Percentiles rank a stretch among this genome's conserved stretches.
Conservation (phyloP, 1,140 invertebrate genomes). For the Plectus sambesii region DNA sequence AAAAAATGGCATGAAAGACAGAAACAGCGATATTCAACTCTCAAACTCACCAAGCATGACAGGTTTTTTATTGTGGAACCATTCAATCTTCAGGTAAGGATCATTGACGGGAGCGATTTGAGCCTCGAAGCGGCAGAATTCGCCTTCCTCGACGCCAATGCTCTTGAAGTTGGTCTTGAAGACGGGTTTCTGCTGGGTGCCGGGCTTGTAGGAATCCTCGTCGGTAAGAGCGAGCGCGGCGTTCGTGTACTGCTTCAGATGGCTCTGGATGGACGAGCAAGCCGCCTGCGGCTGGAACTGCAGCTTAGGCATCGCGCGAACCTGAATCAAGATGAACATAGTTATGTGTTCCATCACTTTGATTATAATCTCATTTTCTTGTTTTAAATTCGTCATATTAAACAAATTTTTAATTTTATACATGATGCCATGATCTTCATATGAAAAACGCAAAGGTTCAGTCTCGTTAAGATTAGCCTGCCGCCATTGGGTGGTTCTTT, state of each 20-base stretch:
- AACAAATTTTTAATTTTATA: no score
- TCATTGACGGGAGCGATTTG: conserved; percentile 77
- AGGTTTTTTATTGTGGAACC: conserved; percentile 88
- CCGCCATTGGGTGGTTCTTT: no score
- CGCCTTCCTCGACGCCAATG: conserved; percentile 66
- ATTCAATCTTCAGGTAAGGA: conserved; percentile 89
- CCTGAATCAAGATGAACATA: no score
- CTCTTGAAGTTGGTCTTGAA: conserved; percentile 39
- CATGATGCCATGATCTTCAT: no score
- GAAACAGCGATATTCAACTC: not conserved
- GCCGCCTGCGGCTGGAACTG: conserved; percentile 39
- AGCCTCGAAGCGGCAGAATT: conserved; percentile 88
- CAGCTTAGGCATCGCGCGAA: conserved; percentile 27
- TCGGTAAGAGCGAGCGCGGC: conserved; percentile 29
- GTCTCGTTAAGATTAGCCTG: no score
- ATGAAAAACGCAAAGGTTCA: no score
- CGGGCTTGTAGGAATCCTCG: conserved; percentile 38
- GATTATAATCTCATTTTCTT: no score
- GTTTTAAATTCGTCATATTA: no score
- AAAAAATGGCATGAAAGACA: conserved; percentile 12
- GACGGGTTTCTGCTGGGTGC: conserved; percentile 29
- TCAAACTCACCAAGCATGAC: conserved; percentile 67
- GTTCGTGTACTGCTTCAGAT: conserved; percentile 38
- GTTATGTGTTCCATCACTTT: no score
- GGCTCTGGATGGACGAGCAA: conserved; percentile 29